Percentiles rank a stretch among this genome's conserved stretches.
phyloP scores from a whole-genome alignment of 2,113 vertebrate genomes.

The Melanotaenia duboulayi region DNA sequence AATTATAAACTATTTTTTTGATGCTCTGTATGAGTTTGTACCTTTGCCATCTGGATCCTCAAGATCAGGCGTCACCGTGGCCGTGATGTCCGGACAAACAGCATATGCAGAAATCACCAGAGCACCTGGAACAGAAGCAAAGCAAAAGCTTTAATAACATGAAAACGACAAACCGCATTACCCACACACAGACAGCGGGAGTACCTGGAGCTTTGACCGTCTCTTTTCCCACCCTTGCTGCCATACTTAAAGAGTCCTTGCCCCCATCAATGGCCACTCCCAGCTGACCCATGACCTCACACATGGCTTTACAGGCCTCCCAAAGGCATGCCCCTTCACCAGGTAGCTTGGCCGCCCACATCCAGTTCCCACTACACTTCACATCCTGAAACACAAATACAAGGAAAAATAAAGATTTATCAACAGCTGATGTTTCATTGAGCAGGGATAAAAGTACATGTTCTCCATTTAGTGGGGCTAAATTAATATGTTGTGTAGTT shows the following conservation, averaged over 20 bases:
- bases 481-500: not conserved
- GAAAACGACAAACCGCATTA: no score
- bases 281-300: slow-evolving; percentile 86
- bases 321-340: slow-evolving; percentile 88
- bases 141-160: not conserved
- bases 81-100: slow-evolving; percentile 91
- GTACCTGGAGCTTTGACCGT: slow-evolving; percentile 91
- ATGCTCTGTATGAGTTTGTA: slow-evolving; percentile 43
- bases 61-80: slow-evolving; percentile 93
- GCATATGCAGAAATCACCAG: slow-evolving; percentile 93
- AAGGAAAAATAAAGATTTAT: not conserved
- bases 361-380: slow-evolving; percentile 95
- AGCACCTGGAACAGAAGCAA: slow-evolving; percentile 79
- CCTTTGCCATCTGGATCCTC: slow-evolving; percentile 87
- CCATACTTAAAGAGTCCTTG: slow-evolving; percentile 96
- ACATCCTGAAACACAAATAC: slow-evolving; percentile 83
- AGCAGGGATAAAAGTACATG: not conserved
- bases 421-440: not conserved
- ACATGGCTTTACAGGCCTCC: slow-evolving; percentile 91
- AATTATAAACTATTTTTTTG: no score
- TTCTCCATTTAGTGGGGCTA: rapidly evolving
- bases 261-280: slow-evolving; percentile 92
- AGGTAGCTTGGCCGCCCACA: slow-evolving; percentile 93
- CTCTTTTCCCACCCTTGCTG: slow-evolving; percentile 86
- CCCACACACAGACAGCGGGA: not conserved